These are phyloP conservation scores for Lateolabrax maculatus DNA, from an alignment of 2,797 vertebrate genomes.

Conservation along the genomic window DNA sequence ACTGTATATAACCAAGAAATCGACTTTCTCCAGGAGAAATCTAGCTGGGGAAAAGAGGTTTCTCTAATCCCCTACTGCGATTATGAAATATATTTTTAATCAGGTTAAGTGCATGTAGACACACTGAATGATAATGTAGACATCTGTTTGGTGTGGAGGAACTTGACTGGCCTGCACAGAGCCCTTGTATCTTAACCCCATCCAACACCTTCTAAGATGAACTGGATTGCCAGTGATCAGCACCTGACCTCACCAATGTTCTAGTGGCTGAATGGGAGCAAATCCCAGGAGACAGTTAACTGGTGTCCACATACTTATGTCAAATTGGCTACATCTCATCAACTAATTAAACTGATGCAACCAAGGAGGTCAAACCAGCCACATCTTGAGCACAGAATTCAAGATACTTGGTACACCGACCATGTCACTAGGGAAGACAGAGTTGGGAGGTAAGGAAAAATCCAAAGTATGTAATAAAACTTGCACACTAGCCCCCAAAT, in stretches of 20 bases:
- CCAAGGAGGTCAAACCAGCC: background rate
- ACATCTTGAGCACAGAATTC: background rate
- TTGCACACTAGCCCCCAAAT: background rate
- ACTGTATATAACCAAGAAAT: background rate
- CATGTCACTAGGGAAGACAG: background rate
- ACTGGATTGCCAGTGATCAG: background rate
- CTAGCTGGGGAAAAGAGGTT: background rate
- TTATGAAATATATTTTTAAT: background rate
- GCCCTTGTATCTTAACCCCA: background rate
- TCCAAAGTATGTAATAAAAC: background rate
- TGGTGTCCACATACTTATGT: background rate
- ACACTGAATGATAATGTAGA: too few species aligned
- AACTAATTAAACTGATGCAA: background rate
- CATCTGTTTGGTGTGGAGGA: background rate
- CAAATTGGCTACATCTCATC: background rate
- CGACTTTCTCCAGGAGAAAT: background rate
- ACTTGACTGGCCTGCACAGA: background rate
- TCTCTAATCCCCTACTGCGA: background rate
- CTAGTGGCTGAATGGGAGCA: background rate
- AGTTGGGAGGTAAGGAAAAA: background rate
- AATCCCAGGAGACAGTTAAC: background rate
- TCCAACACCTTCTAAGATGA: background rate
- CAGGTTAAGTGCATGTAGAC: background rate
- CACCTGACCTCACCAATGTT: background rate
- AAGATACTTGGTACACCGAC: background rate